These are phyloP conservation scores for Muntiacus muntjak DNA, from an alignment of 2,113 vertebrate species.

Conservation along the genomic window DNA sequence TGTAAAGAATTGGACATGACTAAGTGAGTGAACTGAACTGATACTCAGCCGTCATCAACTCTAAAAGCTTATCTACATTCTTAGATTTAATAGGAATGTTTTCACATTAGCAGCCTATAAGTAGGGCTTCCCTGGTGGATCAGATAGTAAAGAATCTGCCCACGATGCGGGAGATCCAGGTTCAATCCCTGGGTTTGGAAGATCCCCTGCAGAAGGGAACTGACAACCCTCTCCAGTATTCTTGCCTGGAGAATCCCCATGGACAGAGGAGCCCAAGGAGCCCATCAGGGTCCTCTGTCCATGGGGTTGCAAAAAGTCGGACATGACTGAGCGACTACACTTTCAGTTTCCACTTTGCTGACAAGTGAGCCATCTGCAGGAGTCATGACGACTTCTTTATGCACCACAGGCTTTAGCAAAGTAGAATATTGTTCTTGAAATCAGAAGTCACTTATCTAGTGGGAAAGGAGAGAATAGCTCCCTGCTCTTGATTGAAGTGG, in stretches of 20 bases:
- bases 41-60: background rate
- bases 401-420: background rate
- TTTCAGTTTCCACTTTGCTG: background rate
- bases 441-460: background rate
- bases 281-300: background rate
- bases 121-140: background rate
- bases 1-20: too few species aligned
- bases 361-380: background rate
- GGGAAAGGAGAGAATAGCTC: background rate
- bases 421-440: background rate
- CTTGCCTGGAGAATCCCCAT: background rate
- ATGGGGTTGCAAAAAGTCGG: background rate
- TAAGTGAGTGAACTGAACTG: too few species aligned
- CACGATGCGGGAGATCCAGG: background rate
- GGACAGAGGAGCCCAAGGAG: background rate
- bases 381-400: background rate
- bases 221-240: background rate
- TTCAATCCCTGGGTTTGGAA: background rate
- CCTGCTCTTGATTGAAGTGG: background rate
- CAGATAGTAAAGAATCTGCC: background rate
- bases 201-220: background rate
- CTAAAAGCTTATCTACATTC: background rate
- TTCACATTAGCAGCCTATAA: background rate
- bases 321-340: fast-evolving
- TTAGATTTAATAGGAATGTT: background rate